Evolutionary conservation across 1,140 invertebrate species (phyloP), one percentile per base, ranked within the genome.

Genomic region (Pentalonia nigronervosa): DNA sequence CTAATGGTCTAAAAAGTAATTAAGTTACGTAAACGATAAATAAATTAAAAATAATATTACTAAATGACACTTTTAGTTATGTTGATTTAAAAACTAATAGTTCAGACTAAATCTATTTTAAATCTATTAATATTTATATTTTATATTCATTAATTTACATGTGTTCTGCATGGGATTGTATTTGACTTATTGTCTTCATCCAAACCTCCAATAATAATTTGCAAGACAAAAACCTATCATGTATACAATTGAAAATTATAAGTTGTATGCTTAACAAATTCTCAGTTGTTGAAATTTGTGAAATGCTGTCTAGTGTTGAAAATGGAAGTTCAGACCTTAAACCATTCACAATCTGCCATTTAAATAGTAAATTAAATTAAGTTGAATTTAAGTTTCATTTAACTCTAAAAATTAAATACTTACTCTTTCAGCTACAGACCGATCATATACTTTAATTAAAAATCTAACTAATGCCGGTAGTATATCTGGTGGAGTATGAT

Each of bases 151-250:
- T 53, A 36, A 89, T 94, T 94, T 94, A 94, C 94, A 94, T 94
- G 56, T 94, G 94, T 60, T 93, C 87, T 50, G 34, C 48, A 93
- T 90, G 41, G 84, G 90, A 90, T 81, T 93, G 92, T 36, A 94
- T 34, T 81, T 94, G 94, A n/a, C 90, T 90, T 87, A 94, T 94
- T 92, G 94, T 94, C 41, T 94, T 94, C 7, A 94, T 83, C 94
- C 94, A 94, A 87, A 94, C 92, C 50, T 94, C 94, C 4, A 94
- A 93, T 45, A 94, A 91, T 67, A 93, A 67, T 86, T 94, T 94
- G 23, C 94, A 94, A 83, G 93, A 93, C 34, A 94, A 91, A 47
- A 94, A 90, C 92, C 81, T 83, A 94, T 94, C 89, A 60, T 93
- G 53, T 7, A 94, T 94, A 36, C 89, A 50, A 67, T 47, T 93